Conservation (phyloP, 2,113 vertebrate genomes). For the Mormoops blainvillei region DNA sequence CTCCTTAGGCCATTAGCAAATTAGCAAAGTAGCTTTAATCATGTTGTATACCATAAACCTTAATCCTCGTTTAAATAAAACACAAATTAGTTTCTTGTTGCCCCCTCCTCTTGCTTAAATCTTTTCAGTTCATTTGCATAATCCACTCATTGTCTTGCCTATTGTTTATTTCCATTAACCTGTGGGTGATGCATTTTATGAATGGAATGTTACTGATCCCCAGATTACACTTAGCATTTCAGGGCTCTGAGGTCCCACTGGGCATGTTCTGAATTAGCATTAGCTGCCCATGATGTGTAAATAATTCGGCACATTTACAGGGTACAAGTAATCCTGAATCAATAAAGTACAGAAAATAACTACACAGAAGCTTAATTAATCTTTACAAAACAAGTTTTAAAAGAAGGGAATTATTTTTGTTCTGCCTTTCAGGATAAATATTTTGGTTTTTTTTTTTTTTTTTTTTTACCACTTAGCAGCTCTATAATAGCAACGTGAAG, state of each 20-base stretch:
- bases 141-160: slow-evolving; percentile 75
- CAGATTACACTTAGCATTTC: slow-evolving; percentile 69
- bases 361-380: slow-evolving; percentile 70
- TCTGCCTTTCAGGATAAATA: slow-evolving; percentile 59
- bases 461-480: not conserved
- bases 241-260: slow-evolving; percentile 69
- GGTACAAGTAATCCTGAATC: slow-evolving; percentile 61
- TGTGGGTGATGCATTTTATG: slow-evolving; percentile 77
- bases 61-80: slow-evolving; percentile 79
- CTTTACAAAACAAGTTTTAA: slow-evolving; percentile 50
- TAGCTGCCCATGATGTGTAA: slow-evolving; percentile 75
- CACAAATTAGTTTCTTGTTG: slow-evolving; percentile 65
- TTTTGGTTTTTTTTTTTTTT: too few relatives aligned
- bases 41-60: slow-evolving; percentile 62
- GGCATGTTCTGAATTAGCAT: slow-evolving; percentile 81
- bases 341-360: slow-evolving; percentile 66
- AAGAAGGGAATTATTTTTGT: slow-evolving; percentile 50
- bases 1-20: slow-evolving; percentile 58
- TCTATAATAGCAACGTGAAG: not conserved
- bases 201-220: slow-evolving; percentile 79
- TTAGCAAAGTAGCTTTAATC: slow-evolving; percentile 72
- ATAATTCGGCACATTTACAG: slow-evolving; percentile 74
- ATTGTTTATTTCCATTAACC: slow-evolving; percentile 84
- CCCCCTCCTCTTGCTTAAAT: slow-evolving; percentile 61
- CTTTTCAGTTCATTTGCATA: slow-evolving; percentile 80